phyloP scores from a whole-genome alignment of 2,797 vertebrate species.

The Euphonia xanthogaster region DNA sequence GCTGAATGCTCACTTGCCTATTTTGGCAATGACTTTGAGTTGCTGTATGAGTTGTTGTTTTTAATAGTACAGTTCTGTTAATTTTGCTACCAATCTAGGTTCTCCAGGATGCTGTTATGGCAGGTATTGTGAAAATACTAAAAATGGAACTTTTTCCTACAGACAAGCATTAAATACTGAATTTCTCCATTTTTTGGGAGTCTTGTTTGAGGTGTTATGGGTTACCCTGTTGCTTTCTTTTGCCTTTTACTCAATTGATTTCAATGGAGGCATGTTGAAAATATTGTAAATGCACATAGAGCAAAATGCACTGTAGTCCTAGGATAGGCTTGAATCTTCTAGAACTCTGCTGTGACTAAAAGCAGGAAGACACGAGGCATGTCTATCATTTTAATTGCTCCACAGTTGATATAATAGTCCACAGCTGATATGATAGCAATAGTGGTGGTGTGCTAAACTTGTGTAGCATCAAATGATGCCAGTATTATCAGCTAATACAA shows the following conservation, averaged over 20 bases:
- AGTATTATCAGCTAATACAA: background rate
- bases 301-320: background rate
- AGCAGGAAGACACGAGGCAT: background rate
- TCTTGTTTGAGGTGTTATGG: background rate
- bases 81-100: background rate
- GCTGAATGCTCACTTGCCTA: conserved; percentile 1
- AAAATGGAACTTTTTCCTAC: background rate
- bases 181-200: background rate
- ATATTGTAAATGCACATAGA: background rate
- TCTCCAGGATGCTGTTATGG: background rate
- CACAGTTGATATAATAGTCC: background rate
- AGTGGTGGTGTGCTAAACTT: background rate
- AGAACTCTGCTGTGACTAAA: background rate
- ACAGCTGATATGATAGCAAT: background rate
- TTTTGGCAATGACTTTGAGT: conserved; percentile 16
- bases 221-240: background rate
- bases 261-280: background rate
- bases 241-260: background rate
- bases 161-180: background rate
- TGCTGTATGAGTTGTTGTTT: background rate
- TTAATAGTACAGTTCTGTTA: background rate
- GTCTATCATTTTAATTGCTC: background rate
- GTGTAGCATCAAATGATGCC: background rate
- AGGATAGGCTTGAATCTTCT: background rate
- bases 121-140: background rate